Percentiles rank a stretch among this genome's conserved stretches.
Conservation (phyloP, 2,113 vertebrate species). For the Pheucticus melanocephalus region DNA sequence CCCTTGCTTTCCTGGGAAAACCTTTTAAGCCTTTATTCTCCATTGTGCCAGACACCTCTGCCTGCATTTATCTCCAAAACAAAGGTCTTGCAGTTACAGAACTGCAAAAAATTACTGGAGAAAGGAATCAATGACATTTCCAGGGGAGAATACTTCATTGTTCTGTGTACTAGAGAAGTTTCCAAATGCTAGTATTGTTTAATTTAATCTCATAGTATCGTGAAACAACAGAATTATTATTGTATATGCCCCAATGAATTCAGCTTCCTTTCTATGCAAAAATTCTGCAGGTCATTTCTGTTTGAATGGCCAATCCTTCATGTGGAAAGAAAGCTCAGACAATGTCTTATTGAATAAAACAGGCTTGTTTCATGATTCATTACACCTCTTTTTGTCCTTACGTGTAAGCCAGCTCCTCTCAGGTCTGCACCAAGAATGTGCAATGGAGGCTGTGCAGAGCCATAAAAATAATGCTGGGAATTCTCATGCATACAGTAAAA, state of each 20-base stretch:
- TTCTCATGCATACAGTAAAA: conserved; percentile 19
- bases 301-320: conserved; percentile 43
- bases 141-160: background rate
- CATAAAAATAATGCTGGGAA: conserved; percentile 17
- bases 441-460: background rate
- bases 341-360: conserved; percentile 52
- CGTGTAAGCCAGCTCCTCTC: conserved; percentile 27
- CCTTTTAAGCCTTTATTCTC: background rate
- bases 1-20: background rate
- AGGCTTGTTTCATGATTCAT: conserved; percentile 66
- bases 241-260: background rate
- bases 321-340: conserved; percentile 57
- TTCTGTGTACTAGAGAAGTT: background rate
- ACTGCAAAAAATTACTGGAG: background rate
- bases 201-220: background rate
- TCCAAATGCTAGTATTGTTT: conserved; percentile 16
- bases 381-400: conserved; percentile 38
- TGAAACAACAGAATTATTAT: conserved; percentile 3
- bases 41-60: background rate
- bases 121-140: conserved; percentile 9
- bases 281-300: conserved; percentile 60
- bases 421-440: background rate
- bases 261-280: conserved; percentile 34
- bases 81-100: background rate
- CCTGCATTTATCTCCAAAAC: background rate